Conservation (phyloP, 2,113 vertebrate species). For the Otocyon megalotis region DNA sequence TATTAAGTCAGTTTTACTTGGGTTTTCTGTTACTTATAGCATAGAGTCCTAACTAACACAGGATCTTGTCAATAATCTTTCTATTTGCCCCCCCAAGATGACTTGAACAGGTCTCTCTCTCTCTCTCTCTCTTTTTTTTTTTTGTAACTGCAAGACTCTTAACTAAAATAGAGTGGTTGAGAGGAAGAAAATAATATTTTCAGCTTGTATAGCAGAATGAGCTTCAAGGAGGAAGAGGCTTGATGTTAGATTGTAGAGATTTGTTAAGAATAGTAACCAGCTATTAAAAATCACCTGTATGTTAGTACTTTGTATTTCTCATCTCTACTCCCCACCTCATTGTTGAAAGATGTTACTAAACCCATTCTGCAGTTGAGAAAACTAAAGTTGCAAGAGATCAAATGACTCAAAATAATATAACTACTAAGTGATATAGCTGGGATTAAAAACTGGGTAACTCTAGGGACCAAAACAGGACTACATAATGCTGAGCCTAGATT, state of each 20-base stretch:
- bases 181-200: not conserved
- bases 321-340: not conserved
- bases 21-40: not conserved
- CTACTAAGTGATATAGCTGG: not conserved
- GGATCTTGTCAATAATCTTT: not conserved
- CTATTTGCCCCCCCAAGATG: not conserved
- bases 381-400: not conserved
- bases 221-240: not conserved
- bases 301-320: not conserved
- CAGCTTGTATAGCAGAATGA: not conserved
- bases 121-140: not conserved
- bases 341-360: not conserved
- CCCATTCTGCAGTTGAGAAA: not conserved
- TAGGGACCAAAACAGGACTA: not conserved
- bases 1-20: constrained; percentile 34
- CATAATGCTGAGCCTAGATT: not conserved
- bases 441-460: not conserved
- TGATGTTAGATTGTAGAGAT: not conserved
- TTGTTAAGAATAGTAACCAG: not conserved
- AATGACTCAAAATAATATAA: not conserved
- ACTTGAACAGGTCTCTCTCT: not conserved
- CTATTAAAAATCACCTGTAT: not conserved
- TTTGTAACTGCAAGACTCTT: not conserved
- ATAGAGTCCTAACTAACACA: not conserved
- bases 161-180: not conserved